A percentile compares a stretch with the other conserved stretches of the same genome.
Conservation (phyloP, 2,113 vertebrate species). For the Stegastes partitus region DNA sequence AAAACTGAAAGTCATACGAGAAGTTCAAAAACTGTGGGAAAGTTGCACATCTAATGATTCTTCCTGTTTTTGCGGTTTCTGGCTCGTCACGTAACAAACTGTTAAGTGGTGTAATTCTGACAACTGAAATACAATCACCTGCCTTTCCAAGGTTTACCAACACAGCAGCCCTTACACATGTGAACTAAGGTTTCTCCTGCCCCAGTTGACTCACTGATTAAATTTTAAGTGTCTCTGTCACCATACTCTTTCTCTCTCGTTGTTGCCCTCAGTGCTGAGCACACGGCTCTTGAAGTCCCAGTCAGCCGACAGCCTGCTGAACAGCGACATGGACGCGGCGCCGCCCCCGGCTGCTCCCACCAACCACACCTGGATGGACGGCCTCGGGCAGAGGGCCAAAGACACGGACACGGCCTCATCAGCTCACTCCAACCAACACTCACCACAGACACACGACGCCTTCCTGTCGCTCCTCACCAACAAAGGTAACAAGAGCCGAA, state of each 20-base stretch:
- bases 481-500: conserved; percentile 87
- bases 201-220: background rate
- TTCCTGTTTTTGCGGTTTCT: no score
- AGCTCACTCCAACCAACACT: conserved; percentile 79
- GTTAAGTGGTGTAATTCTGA: no score
- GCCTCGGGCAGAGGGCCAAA: conserved; percentile 83
- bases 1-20: no score
- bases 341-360: conserved; percentile 78
- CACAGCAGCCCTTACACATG: no score
- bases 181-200: background rate
- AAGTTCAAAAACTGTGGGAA: no score
- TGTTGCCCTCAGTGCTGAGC: conserved; percentile 83
- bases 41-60: no score
- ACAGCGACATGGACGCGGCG: conserved; percentile 88
- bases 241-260: background rate
- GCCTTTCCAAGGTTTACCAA: no score
- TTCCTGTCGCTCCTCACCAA: conserved; percentile 94
- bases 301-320: conserved; percentile 91
- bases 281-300: conserved; percentile 92
- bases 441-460: conserved; percentile 93
- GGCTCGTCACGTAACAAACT: no score
- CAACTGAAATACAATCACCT: no score
- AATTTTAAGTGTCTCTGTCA: background rate
- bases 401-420: conserved; percentile 91
- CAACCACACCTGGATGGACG: conserved; percentile 91